Conservation (phyloP, 2,113 vertebrate species). For the Thryonomys swinderianus region DNA sequence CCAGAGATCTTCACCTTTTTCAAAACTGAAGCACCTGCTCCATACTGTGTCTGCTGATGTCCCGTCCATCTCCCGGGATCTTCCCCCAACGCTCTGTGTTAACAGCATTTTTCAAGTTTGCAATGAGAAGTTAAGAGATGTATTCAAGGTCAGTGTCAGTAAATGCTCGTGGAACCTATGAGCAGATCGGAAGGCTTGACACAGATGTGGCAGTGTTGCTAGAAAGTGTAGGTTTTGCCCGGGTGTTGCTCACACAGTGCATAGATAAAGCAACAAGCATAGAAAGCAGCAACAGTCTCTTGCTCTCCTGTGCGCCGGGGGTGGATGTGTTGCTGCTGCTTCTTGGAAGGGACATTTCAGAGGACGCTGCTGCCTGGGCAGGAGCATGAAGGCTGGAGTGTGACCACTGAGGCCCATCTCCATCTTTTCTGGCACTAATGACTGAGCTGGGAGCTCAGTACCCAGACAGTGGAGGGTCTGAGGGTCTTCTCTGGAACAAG, state of each 20-base stretch:
- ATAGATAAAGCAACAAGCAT: too few species aligned
- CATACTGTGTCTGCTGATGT: background rate
- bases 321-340: background rate
- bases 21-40: background rate
- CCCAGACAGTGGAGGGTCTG: background rate
- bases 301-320: background rate
- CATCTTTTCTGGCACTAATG: background rate
- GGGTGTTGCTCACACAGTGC: background rate
- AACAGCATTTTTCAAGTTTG: background rate
- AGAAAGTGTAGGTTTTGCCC: background rate
- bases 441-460: background rate
- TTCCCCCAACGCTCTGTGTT: background rate
- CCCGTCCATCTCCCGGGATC: background rate
- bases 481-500: background rate
- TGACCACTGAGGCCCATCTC: background rate
- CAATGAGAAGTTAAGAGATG: background rate
- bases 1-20: background rate
- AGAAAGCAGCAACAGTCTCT: fast-evolving
- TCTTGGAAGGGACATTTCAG: background rate
- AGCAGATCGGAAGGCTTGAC: background rate
- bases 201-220: background rate
- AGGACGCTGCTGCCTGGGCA: background rate
- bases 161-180: background rate
- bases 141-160: background rate
- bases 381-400: background rate